Base-by-base conservation (phyloP, 2,888 invertebrate genomes). In the Apantesis nais region DNA sequence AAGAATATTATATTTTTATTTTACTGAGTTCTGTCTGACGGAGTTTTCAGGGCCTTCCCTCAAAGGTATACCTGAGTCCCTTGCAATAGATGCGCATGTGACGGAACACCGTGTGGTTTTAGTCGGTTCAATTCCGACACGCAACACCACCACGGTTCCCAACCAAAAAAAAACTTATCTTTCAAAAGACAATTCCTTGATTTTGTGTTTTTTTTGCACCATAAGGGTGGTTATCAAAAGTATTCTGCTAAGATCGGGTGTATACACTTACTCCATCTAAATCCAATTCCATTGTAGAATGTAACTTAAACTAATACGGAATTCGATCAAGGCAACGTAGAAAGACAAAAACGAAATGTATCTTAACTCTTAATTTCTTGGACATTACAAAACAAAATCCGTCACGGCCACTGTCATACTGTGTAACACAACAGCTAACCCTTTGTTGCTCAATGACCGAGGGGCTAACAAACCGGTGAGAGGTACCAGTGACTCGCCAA, bases 401-500 rank as follows among this genome's bases (percentile, higher is more conserved):
- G 34, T 60, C 60, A 69, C 58, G 60, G 60, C n/a, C n/a, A n/a
- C n/a, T n/a, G n/a, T n/a, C n/a, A 34, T 58, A 64, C 60, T 65
- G 19, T 34, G 58, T 34, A 67, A 39, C 63, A 58, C 52, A 34
- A 52, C 52, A 67, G 68, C 73, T 74, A 73, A 73, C 70, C 72
- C 75, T 77, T 80, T 31, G 64, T 81, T 78, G 75, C 64, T 62
- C 73, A 76, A 74, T 70, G 69, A 68, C 22, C 67, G 67, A 69
- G 66, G 39, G 39, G 19, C 39, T 25, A 58, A 66, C 58, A 58
- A 58, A 39, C 37, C 31, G 22, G 67, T 41, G 29, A 66, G 55
- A 41, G 68, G 37, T 75, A 68, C 70, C 74, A 73, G 64, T 80
- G 84, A 80, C 83, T 83, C 78, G 78, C 29, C 58, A 58, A 4